Conservation (phyloP, 1,140 invertebrate species). For the Drosophila pruinosa region DNA sequence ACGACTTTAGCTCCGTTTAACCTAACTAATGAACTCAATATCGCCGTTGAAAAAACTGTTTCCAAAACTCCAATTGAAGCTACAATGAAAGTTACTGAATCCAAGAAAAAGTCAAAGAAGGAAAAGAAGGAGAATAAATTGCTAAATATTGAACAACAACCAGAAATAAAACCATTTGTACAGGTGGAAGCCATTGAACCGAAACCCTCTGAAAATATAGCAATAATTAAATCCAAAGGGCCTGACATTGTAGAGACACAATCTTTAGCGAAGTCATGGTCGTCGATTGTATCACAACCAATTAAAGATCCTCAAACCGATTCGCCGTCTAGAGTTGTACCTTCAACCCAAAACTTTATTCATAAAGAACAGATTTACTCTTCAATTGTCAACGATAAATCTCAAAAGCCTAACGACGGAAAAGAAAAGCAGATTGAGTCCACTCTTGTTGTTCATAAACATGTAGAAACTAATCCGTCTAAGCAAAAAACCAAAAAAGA, state of each 20-base stretch:
- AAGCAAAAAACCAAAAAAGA: not conserved
- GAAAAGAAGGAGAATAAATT: conserved; percentile 19
- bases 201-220: not conserved
- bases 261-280: conserved; percentile 22
- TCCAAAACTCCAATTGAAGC: not conserved
- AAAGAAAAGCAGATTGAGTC: not conserved
- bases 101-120: conserved; percentile 4
- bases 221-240: too few species aligned
- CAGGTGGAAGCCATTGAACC: not conserved
- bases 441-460: not conserved
- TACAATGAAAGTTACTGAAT: not conserved
- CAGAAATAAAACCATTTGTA: not conserved
- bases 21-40: not conserved
- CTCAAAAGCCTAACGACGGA: conserved; percentile 11
- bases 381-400: conserved; percentile 1
- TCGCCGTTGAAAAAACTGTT: not conserved
- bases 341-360: conserved; percentile 11
- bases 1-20: conserved; percentile 4
- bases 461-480: not conserved
- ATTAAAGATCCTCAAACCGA: not conserved
- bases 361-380: conserved; percentile 20
- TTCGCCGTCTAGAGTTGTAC: not conserved
- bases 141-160: not conserved
- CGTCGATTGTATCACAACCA: conserved; percentile 17
- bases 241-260: not conserved